phyloP scores from a whole-genome alignment of 1,140 invertebrate genomes.

The Eulimnadia texana region DNA sequence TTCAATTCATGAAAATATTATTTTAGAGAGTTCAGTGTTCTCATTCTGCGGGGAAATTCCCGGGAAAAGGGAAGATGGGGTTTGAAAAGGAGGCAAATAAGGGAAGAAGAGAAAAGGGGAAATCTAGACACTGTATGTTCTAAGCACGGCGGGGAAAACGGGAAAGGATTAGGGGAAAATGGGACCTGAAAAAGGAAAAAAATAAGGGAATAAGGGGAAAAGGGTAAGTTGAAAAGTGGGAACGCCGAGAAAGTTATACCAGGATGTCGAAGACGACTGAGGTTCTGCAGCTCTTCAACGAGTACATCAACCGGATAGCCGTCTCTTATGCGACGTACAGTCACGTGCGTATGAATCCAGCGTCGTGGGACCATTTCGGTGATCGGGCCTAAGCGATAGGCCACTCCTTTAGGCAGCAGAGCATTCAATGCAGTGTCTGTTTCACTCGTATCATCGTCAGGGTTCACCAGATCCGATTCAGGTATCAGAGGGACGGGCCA shows the following conservation, averaged over 20 bases:
- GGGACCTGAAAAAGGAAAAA: no score
- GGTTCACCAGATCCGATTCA: slow-evolving; percentile 15
- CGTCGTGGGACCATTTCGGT: slow-evolving; percentile 23
- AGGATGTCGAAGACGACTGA: slow-evolving; percentile 21
- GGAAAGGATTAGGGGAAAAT: no score
- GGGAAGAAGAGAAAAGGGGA: no score
- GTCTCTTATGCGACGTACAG: slow-evolving; percentile 27
- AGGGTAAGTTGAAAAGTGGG: no score
- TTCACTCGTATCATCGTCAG: slow-evolving; percentile 1
- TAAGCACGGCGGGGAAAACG: no score
- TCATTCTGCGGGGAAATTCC: no score
- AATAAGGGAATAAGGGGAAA: no score
- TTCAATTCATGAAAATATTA: background rate
- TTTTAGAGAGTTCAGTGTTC: no score
- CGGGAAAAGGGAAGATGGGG: no score
- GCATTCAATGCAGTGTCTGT: background rate
- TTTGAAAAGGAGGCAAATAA: no score
- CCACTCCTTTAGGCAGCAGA: background rate
- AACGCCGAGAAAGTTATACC: no score
- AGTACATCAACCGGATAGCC: slow-evolving; percentile 28
- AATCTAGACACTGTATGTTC: no score
- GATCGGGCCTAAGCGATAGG: slow-evolving; percentile 22
- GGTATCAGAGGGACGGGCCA: slow-evolving; percentile 16
- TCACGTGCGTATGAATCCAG: slow-evolving; percentile 28
- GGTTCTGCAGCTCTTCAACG: slow-evolving; percentile 28